Evolutionary conservation across 2,113 vertebrate species (phyloP).

Genomic region (Ornithorhynchus anatinus): DNA sequence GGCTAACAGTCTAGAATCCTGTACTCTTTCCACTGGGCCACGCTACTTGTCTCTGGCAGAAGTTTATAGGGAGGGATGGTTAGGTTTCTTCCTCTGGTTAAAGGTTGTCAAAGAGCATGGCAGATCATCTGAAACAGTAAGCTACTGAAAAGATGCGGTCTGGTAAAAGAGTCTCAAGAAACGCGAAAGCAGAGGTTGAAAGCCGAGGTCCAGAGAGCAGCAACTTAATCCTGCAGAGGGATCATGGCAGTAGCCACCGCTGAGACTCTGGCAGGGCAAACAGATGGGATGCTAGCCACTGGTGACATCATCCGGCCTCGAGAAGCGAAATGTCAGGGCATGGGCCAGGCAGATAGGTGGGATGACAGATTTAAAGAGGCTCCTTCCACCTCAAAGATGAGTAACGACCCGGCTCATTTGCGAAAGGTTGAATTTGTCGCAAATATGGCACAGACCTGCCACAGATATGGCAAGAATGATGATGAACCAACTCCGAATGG

Average conservation of each 20-base stretch:
- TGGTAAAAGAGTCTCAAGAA: no score
- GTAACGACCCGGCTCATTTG: background rate
- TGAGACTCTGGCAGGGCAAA: background rate
- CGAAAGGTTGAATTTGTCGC: conserved; percentile 22
- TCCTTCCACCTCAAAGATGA: background rate
- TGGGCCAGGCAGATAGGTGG: background rate
- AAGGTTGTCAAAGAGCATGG: no score
- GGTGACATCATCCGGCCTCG: background rate
- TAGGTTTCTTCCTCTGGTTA: no score
- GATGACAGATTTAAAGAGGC: background rate
- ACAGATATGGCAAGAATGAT: conserved; percentile 13
- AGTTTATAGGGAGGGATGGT: no score
- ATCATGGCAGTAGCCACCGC: background rate
- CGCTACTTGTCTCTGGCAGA: no score
- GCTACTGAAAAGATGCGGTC: no score
- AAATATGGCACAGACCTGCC: conserved; percentile 21
- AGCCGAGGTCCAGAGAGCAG: background rate
- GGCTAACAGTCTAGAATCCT: no score
- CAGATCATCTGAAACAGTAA: no score
- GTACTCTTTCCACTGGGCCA: no score
- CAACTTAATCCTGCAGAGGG: background rate
- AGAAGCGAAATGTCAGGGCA: background rate
- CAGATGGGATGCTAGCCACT: background rate
- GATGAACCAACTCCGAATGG: conserved; percentile 13
- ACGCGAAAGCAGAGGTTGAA: no score